Evolutionary conservation across 1,140 invertebrate species (phyloP).

Genomic region (Macrobrachium nipponense): DNA sequence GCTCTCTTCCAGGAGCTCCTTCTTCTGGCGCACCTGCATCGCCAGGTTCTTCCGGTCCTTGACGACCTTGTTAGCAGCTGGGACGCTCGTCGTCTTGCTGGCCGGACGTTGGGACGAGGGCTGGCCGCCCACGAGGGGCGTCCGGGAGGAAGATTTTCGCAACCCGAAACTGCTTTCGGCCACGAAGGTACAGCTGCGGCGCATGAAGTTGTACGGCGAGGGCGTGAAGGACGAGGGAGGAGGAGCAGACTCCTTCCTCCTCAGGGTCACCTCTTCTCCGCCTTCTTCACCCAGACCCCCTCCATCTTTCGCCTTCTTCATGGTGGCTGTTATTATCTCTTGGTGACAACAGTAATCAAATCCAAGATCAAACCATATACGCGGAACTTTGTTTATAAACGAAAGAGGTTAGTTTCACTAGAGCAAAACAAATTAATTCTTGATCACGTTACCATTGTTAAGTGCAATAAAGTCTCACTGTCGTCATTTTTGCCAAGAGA

Average conservation of each 20-base stretch:
- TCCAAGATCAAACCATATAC: neutral
- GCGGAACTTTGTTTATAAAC: neutral
- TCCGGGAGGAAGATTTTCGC: conserved; percentile 38
- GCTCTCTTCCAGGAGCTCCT: conserved; percentile 47
- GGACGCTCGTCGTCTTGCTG: conserved; percentile 11
- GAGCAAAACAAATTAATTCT: neutral
- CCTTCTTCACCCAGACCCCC: neutral
- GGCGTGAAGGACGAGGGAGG: neutral
- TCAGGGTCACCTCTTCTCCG: neutral
- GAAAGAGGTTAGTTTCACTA: neutral
- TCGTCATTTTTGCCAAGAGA: no score
- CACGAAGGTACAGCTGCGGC: conserved; percentile 63
- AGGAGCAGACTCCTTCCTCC: neutral
- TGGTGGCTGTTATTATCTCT: neutral
- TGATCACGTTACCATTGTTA: no score
- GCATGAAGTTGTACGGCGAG: conserved; percentile 59
- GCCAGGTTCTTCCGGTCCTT: conserved; percentile 59
- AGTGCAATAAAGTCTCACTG: no score
- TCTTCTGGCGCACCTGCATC: conserved; percentile 55
- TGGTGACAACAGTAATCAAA: neutral
- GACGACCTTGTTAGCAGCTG: conserved; percentile 34
- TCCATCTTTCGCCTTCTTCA: conserved; percentile 45
- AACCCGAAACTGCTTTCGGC: conserved; percentile 54
- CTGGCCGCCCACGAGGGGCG: conserved; percentile 24
- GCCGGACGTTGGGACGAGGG: neutral